Base-by-base conservation (phyloP, 92 coral and sea anemone species). In the Metridium senile region DNA sequence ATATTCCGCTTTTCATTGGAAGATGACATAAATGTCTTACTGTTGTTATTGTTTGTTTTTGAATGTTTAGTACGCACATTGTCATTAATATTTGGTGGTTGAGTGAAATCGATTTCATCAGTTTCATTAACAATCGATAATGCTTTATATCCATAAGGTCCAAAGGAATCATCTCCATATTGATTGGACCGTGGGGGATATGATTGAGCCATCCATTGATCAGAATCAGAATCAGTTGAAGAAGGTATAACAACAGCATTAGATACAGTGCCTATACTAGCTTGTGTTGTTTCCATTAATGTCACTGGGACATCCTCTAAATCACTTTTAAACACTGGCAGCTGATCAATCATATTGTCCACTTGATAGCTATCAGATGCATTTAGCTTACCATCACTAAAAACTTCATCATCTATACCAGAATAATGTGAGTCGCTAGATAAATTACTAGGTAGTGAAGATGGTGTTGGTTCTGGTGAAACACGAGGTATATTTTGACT, bases 41-140 rank as follows among this genome's bases (percentile, higher is more conserved):
- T 49, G 2, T 63, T 26, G 47, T 75, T 75, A 62, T 51, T 77
- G 26, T 62, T 72, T 26, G 25, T 70, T 39, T 62, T 70, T 18
- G 58, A 72, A 57, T 53, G 32, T 34, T 62, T 78, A 54, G 64
- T 68, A 26, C 71, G 84, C 29, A 56, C 19, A 22, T 80, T 64
- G 56, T 72, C 80, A 56, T 52, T 84, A 58, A 27, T 86, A 62
- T 32, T 62, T 22, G 63, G 45, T 25, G 82, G 70, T 30, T 52
- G 76, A 51, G 46, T 66, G 63, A 69, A 76, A 62, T 66, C 84
- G 56, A 59, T 66, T 67, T 92, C 97, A 10, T 87, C 93, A 64
- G 80, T 84, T 66, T 92, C 97, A 59, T 76, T 74, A 47, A 92
- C 97, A 68, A 85, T 86, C 33, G 97, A 92, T 58, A 92, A 75